Evolutionary conservation across 2,797 vertebrate species (phyloP), one percentile per base, ranked within the genome.

Genomic region (Bufotes viridis): DNA sequence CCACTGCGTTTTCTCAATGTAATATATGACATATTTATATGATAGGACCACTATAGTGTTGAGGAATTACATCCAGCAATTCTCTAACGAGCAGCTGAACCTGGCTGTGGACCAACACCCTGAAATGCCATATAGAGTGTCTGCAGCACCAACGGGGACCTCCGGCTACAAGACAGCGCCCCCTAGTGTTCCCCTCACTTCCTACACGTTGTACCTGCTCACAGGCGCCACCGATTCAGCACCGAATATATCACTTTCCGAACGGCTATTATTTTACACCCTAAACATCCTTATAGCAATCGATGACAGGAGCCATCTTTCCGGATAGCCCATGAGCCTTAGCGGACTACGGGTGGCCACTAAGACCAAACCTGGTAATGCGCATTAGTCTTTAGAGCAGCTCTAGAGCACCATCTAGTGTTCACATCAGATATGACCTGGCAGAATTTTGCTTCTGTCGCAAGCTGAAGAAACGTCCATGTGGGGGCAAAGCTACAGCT

Each of bases 401-500:
- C 3, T 65, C 17, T 12, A 10, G 2, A 53, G 55, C 87, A 17
- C 87, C 87, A 78, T 84, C 87, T 84, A 20, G 82, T 67, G 87
- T 49, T 78, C 60, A 69, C 14, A 34, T n/a, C 55, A 24, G 42
- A 49, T 13, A 75, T 53, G 3, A 76, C 83, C 42, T 42, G 65
- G n/a, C 82, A 20, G 34, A 60, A 42, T 42, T 5, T 42, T 2
- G 42, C 42, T 0, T 7, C 42, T 42, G 42, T 42, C 42, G 6
- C 42, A 42, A 42, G 42, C 42, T 5, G 42, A 42, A 42, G 42
- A 42, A 42, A 42, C 42, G 34, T 34, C 34, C 34, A 42, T 7
- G 42, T 42, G 42, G 42, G 42, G 42, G 42, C 42, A 42, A 42
- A 42, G 42, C 6, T 42, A 34, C 29, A 34, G 29, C 29, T 34